Evolutionary conservation across 92 coral and sea anemone species (phyloP).

Genomic region (Epizoanthus scotinus): DNA sequence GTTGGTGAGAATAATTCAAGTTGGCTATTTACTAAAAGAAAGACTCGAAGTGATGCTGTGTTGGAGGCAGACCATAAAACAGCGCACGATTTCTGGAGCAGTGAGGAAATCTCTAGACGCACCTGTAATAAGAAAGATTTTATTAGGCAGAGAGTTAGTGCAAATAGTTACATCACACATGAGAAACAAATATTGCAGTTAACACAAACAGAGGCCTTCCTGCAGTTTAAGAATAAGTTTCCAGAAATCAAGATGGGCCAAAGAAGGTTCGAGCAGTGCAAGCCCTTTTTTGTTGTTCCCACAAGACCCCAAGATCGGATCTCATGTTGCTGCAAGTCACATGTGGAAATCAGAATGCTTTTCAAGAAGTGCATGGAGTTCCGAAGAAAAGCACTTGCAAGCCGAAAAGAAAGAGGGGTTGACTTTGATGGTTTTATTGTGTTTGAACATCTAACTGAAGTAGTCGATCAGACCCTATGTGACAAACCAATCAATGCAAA

Average conservation of each 20-base stretch:
- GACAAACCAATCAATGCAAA: too few species aligned
- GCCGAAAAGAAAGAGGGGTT: too few species aligned
- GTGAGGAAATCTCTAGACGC: neutral
- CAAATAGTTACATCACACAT: neutral
- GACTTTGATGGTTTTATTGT: too few species aligned
- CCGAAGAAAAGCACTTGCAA: too few species aligned
- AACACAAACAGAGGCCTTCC: constrained; percentile 3
- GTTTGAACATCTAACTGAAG: too few species aligned
- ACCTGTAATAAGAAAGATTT: constrained; percentile 18
- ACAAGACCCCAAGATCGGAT: too few species aligned
- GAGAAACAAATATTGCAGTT: constrained; percentile 3
- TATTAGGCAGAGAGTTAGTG: neutral
- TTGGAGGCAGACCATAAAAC: neutral
- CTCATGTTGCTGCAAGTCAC: too few species aligned
- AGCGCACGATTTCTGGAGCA: constrained; percentile 15
- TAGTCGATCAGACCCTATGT: neutral
- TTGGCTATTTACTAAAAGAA: neutral
- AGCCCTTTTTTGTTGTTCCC: too few species aligned
- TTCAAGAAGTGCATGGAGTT: too few species aligned
- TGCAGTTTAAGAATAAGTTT: neutral
- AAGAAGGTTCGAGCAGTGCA: too few species aligned
- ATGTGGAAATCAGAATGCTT: too few species aligned
- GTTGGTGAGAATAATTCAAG: neutral
- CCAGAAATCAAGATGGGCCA: neutral
- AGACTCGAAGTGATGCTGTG: neutral